A percentile compares a stretch with the other conserved stretches of the same genome.
Evolutionary conservation across 2,113 vertebrate genomes (phyloP).

Genomic region (Stomatorhinus ivindoensis): DNA sequence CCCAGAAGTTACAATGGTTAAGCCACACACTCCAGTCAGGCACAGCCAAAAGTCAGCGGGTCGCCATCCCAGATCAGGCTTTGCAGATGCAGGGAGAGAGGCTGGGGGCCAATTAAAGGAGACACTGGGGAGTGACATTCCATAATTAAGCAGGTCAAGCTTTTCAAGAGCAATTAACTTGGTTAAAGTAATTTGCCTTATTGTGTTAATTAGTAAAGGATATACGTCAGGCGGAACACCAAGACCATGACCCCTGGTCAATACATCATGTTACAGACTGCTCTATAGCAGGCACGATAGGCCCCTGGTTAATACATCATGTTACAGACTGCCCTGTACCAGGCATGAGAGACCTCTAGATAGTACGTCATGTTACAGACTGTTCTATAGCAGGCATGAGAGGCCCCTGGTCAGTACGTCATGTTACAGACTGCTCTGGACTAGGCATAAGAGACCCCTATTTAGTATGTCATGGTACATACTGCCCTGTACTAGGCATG

Average conservation of each 20-base stretch:
- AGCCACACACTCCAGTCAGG: not conserved
- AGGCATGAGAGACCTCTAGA: not conserved
- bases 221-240: not conserved
- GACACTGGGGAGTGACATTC: not conserved
- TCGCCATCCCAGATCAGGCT: not conserved
- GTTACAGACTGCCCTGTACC: not conserved
- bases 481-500: not conserved
- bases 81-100: not conserved
- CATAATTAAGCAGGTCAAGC: not conserved
- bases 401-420: too few relatives aligned
- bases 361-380: not conserved
- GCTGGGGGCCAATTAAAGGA: not conserved
- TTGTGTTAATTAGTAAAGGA: not conserved
- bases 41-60: not conserved
- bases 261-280: not conserved
- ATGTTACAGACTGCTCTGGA: not conserved
- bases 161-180: not conserved
- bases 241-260: not conserved
- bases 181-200: not conserved
- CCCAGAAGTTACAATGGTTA: not conserved
- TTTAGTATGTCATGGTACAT: not conserved
- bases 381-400: not conserved
- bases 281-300: rapidly evolving
- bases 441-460: not conserved
- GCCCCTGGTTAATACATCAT: not conserved